Evolutionary conservation across 1,140 invertebrate species (phyloP).

Genomic region (Delia radicum): DNA sequence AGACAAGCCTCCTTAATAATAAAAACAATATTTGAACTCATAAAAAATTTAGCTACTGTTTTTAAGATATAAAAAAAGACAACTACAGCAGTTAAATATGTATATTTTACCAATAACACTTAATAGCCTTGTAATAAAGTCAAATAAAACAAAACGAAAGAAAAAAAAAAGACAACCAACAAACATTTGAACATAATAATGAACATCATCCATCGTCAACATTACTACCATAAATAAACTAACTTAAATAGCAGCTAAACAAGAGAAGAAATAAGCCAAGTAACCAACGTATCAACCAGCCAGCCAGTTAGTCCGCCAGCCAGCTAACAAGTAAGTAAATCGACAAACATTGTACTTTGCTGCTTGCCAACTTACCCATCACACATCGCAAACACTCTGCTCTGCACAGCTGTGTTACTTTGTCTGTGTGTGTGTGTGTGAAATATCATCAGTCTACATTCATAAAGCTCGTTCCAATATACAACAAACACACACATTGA

Average conservation of each 20-base stretch:
- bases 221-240: not conserved
- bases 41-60: not conserved
- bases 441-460: not conserved
- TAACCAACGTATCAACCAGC: not conserved
- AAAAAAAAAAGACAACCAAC: not conserved
- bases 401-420: not conserved
- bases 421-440: not conserved
- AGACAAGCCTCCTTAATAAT: not conserved
- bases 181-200: not conserved
- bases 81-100: not conserved
- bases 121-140: not conserved
- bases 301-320: not conserved
- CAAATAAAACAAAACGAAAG: not conserved
- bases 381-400: not conserved
- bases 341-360: not conserved
- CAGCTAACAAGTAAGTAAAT: not conserved
- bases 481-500: slow-evolving; percentile 2
- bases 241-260: not conserved
- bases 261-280: not conserved
- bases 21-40: not conserved
- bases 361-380: not conserved
- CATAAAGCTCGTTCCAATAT: not conserved
- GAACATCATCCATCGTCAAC: not conserved
- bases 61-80: not conserved
- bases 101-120: not conserved